These are phyloP conservation scores for Peromyscus melanophrys DNA, from an alignment of 2,797 vertebrate genomes.

Conservation along the genomic window DNA sequence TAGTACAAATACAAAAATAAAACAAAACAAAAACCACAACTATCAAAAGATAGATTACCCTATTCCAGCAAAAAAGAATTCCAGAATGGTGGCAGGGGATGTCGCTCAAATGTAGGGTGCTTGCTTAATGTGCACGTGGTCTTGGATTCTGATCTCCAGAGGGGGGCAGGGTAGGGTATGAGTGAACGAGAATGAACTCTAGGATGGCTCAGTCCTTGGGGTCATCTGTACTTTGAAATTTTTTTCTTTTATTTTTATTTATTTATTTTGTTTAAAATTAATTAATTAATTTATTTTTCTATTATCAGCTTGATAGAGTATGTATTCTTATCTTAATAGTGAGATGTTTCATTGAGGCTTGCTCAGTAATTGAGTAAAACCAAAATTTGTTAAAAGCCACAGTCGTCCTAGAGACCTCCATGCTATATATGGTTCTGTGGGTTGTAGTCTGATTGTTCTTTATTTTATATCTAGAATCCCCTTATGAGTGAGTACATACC, in stretches of 20 bases:
- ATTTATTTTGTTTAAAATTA: no score
- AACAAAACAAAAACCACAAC: not conserved
- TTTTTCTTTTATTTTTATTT: not conserved
- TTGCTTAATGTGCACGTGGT: not conserved
- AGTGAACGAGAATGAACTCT: conserved; percentile 18
- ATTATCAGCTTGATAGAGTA: no score
- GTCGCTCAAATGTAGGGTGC: not conserved
- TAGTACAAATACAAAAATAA: not conserved
- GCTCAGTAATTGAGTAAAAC: no score
- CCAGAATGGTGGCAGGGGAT: not conserved
- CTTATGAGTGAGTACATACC: no score
- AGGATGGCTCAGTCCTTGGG: not conserved
- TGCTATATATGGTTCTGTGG: no score
- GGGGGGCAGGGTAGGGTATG: not conserved
- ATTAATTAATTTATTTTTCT: no score
- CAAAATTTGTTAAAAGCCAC: no score
- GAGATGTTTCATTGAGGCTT: no score
- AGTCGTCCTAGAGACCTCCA: no score
- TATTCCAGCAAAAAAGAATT: not conserved
- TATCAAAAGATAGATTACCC: not conserved
- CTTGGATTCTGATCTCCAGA: not conserved
- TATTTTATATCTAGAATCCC: no score
- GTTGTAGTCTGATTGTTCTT: no score
- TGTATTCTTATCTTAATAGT: no score
- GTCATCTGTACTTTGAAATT: conserved; percentile 10